Percentiles rank a stretch among this genome's conserved stretches.
phyloP scores from a whole-genome alignment of 2,113 vertebrate genomes.

The Emydura subglobosa region DNA sequence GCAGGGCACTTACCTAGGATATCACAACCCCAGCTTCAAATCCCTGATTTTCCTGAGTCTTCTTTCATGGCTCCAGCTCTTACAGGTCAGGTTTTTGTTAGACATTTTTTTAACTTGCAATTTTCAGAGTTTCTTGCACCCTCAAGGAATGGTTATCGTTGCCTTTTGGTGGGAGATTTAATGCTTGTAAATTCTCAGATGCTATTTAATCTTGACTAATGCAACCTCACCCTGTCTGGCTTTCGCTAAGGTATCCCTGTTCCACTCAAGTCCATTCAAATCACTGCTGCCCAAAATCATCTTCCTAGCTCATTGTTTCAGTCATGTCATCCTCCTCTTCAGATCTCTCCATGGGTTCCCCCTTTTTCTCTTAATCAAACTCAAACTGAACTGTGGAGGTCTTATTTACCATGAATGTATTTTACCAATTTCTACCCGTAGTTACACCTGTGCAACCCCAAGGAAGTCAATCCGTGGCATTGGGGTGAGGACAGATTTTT shows the following conservation, averaged over 20 bases:
- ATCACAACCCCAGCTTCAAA: too few species aligned
- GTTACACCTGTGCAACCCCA: accelerated
- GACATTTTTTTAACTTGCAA: slow-evolving; percentile 20
- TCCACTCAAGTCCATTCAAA: neutral
- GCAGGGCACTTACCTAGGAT: too few species aligned
- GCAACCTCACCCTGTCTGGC: neutral
- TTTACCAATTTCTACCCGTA: neutral
- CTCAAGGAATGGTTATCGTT: slow-evolving; percentile 26
- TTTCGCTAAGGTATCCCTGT: slow-evolving; percentile 6
- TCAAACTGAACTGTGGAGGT: neutral
- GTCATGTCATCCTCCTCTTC: neutral
- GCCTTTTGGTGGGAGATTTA: neutral
- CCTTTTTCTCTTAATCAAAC: neutral
- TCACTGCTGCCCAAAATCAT: neutral
- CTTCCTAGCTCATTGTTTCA: neutral
- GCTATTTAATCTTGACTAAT: neutral
- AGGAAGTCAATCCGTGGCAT: neutral
- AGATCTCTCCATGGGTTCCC: neutral
- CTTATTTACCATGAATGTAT: neutral
- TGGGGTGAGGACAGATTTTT: neutral
- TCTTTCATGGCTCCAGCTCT: too few species aligned
- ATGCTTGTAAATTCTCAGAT: neutral
- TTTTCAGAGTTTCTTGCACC: slow-evolving; percentile 37
- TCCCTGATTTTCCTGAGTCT: too few species aligned
- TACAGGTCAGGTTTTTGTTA: neutral